These are phyloP conservation scores for Takifugu bimaculatus DNA, from an alignment of 2,113 vertebrate species.

Conservation along the genomic window DNA sequence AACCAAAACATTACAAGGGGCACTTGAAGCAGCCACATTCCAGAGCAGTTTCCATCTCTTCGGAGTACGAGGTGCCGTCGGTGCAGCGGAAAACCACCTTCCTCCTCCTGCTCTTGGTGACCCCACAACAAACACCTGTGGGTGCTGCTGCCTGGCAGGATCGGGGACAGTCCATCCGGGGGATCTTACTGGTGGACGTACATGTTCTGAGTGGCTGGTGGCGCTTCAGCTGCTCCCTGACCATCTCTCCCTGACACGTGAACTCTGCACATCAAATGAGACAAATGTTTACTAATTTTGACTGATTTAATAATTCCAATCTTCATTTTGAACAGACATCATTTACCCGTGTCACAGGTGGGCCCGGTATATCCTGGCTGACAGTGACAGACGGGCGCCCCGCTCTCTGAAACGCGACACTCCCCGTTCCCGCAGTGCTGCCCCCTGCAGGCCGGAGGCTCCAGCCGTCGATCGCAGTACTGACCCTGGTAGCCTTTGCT, in stretches of 20 bases:
- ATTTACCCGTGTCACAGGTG: conserved; percentile 83
- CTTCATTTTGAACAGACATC: too few relatives aligned
- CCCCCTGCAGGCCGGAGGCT: conserved; percentile 82
- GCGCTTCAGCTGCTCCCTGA: conserved; percentile 86
- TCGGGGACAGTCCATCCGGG: conserved; percentile 82
- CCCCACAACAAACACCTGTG: conserved; percentile 82
- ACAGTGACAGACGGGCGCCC: conserved; percentile 84
- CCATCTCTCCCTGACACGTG: conserved; percentile 83
- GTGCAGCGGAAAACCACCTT: conserved; percentile 91
- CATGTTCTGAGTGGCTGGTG: conserved; percentile 84
- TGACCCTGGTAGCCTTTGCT: conserved; percentile 81
- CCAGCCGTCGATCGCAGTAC: conserved; percentile 83
- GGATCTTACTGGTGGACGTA: conserved; percentile 81
- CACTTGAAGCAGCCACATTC: conserved; percentile 92
- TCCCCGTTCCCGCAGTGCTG: conserved; percentile 85
- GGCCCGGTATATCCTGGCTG: conserved; percentile 81
- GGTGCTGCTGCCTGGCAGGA: conserved; percentile 70
- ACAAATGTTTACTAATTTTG: neutral
- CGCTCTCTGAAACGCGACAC: conserved; percentile 80
- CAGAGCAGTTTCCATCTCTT: conserved; percentile 88
- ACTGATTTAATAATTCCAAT: too few relatives aligned
- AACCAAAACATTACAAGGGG: conserved; percentile 69
- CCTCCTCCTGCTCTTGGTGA: conserved; percentile 84
- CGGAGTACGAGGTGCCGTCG: conserved; percentile 87
- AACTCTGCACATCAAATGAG: conserved; percentile 70